Base-by-base conservation (phyloP, 2,888 invertebrate species). In the Strigamia maritima region DNA sequence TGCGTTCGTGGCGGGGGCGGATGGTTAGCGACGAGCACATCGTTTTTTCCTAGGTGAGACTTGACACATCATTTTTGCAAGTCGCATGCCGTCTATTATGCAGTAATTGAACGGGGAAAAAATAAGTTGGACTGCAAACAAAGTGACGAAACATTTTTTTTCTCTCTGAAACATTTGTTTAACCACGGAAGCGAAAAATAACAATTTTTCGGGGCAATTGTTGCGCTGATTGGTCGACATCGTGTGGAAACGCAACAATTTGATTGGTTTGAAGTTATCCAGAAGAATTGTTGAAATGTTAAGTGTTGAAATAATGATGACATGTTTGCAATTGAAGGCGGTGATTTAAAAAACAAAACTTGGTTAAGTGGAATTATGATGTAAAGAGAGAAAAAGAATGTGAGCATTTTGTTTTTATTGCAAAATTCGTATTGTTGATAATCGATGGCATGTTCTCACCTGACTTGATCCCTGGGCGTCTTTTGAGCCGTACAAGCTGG, bases 1-100 rank as follows among this genome's bases (percentile, higher is more conserved):
- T 65, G 65, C 26, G 26, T 65, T 65, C 65, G 6, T 16, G 65
- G 65, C 65, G 65, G 65, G 65, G 65, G 65, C 65, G 65, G 65
- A 22, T 24, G 65, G 65, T 26, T 28, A 16, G 6, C 26, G 8
- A 65, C 65, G 65, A 65, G 65, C 24, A 2, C 65, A 65, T 7
- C 26, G 65, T 6, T 31, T 26, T 65, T 65, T 65, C 26, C 4
- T 65, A 65, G 65, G 65, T 65, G 65, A 65, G 65, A 65, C 24
- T 14, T 16, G 28, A 1, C 65, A 28, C 65, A 10, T 26, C 65
- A 65, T 24, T 65, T 26, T 16, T 2, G 19, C 60, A n/a, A 60
- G 22, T 60, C 24, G 22, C 2, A 16, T 60, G 40, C 16, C 12
- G 40, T 44, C 40, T 44, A 10, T 44, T 10, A 44, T 19, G 49